Evolutionary conservation across 2,113 vertebrate genomes (phyloP).

Genomic region (Copsychus sechellarum): DNA sequence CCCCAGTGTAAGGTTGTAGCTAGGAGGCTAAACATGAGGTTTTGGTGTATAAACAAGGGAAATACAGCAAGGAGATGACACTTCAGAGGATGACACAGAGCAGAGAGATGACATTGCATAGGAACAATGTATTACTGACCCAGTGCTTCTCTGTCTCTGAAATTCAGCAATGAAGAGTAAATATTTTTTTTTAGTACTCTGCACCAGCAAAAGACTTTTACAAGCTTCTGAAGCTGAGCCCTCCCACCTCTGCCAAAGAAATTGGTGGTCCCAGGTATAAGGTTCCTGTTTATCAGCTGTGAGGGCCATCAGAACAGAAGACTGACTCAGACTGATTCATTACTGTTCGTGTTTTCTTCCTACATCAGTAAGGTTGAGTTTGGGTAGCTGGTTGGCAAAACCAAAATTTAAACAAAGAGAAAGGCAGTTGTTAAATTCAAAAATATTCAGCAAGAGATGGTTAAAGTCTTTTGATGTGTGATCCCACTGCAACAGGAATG

Average conservation of each 20-base stretch:
- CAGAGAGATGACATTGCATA: not conserved
- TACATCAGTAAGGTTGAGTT: not conserved
- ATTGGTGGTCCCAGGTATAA: not conserved
- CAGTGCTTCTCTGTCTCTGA: not conserved
- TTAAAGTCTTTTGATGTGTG: not conserved
- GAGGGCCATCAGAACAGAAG: not conserved
- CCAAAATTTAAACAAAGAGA: not conserved
- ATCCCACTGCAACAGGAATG: not conserved
- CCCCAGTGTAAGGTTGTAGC: not conserved
- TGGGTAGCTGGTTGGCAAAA: not conserved
- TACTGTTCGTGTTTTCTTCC: not conserved
- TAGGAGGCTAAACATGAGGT: not conserved
- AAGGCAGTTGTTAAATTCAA: not conserved
- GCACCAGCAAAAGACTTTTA: not conserved
- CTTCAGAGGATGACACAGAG: not conserved
- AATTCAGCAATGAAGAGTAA: not conserved
- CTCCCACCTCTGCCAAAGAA: not conserved
- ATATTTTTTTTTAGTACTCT: not conserved
- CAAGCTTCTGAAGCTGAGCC: rapidly evolving
- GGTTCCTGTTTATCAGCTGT: not conserved
- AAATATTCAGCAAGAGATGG: not conserved
- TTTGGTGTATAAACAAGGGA: not conserved
- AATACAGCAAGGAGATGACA: not conserved
- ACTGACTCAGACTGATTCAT: not conserved
- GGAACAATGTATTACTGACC: not conserved